These are phyloP conservation scores for Melanotaenia trifasciata DNA, from an alignment of 2,797 vertebrate genomes.

Conservation along the genomic window DNA sequence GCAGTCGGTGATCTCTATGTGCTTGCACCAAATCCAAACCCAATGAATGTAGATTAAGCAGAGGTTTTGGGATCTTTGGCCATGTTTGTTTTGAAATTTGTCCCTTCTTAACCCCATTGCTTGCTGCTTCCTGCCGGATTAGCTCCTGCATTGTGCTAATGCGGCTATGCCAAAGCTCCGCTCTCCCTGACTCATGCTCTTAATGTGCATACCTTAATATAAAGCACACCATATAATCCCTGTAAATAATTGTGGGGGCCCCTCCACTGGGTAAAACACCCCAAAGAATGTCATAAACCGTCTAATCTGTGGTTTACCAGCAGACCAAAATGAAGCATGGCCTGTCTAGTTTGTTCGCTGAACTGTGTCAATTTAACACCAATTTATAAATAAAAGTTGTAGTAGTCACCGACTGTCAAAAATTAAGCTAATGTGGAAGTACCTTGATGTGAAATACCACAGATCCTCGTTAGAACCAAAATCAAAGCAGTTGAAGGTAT, in stretches of 20 bases:
- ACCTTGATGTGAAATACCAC: background rate
- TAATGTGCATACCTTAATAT: conserved; percentile 80
- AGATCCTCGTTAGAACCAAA: background rate
- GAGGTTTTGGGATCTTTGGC: conserved; percentile 66
- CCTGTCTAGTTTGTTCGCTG: conserved; percentile 26
- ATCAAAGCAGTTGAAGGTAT: background rate
- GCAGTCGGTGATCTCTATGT: conserved; percentile 53
- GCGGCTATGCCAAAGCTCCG: conserved; percentile 37
- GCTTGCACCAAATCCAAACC: conserved; percentile 56
- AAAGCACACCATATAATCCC: conserved; percentile 78
- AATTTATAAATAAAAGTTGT: conserved; percentile 10
- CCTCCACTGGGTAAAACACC: conserved; percentile 72
- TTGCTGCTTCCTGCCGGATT: conserved; percentile 69
- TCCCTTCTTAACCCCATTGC: conserved; percentile 64
- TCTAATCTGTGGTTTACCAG: conserved; percentile 82
- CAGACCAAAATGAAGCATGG: conserved; percentile 56
- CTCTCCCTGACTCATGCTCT: conserved; percentile 68
- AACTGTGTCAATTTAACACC: conserved; percentile 34
- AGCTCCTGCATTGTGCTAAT: conserved; percentile 61
- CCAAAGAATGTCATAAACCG: conserved; percentile 83
- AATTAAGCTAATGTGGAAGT: background rate
- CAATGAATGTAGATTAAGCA: conserved; percentile 73
- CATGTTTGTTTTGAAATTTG: conserved; percentile 81
- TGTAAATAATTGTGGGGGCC: conserved; percentile 74
- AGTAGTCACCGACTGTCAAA: background rate